A percentile compares a stretch with the other conserved stretches of the same genome.
phyloP scores from a whole-genome alignment of 2,113 vertebrate genomes.

The Chionodraco myersi region DNA sequence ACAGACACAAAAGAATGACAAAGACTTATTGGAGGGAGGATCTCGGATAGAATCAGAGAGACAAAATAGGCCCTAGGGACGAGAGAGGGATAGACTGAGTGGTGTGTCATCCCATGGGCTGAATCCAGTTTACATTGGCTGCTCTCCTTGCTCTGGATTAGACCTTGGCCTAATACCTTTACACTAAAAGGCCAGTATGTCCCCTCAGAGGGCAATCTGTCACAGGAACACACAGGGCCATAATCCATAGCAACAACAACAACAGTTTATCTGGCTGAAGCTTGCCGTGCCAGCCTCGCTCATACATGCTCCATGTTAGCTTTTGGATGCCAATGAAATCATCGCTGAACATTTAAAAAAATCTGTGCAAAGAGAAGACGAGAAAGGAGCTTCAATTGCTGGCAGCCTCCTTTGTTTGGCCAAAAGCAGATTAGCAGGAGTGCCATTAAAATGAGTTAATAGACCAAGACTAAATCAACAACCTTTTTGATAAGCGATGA shows the following conservation, averaged over 20 bases:
- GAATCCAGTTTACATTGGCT: constrained; percentile 72
- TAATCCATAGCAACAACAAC: constrained; percentile 69
- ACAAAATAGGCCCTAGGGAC: neutral
- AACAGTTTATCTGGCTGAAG: constrained; percentile 53
- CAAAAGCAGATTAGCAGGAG: neutral
- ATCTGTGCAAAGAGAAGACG: neutral
- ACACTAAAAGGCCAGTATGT: constrained; percentile 68
- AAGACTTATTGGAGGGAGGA: neutral
- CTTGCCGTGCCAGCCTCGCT: neutral
- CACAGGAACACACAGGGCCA: constrained; percentile 43
- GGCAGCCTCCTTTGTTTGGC: constrained; percentile 34
- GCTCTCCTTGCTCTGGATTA: constrained; percentile 72
- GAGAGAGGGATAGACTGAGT: neutral
- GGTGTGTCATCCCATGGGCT: constrained; percentile 29
- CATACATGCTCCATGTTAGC: neutral
- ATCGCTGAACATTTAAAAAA: neutral
- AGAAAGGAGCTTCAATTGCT: neutral
- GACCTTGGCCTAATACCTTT: constrained; percentile 71
- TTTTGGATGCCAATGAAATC: neutral
- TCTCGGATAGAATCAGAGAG: neutral
- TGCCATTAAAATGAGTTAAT: neutral
- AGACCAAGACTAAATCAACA: neutral
- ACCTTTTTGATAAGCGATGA: neutral
- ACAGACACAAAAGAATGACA: neutral
- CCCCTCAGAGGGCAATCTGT: constrained; percentile 63